A percentile compares a stretch with the other conserved stretches of the same genome.
These are phyloP conservation scores for Carpatolechia fugitivella DNA, from an alignment of 2,888 invertebrate species.

Conservation along the genomic window DNA sequence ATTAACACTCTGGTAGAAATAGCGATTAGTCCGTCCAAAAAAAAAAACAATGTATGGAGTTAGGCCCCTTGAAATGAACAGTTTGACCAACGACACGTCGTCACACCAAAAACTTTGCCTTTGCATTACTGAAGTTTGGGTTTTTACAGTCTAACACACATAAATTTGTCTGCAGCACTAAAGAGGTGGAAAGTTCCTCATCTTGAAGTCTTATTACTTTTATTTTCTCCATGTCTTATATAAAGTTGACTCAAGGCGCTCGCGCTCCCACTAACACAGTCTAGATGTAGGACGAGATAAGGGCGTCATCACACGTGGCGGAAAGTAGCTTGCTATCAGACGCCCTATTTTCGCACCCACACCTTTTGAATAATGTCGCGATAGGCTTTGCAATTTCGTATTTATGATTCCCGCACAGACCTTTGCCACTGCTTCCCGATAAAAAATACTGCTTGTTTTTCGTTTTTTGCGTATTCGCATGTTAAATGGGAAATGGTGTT, in stretches of 20 bases:
- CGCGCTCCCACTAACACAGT: background rate
- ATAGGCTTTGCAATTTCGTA: conserved; percentile 43
- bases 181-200: background rate
- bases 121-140: too few relatives aligned
- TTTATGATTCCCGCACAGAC: conserved; percentile 20
- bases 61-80: too few relatives aligned
- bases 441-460: conserved; percentile 1
- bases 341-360: conserved; percentile 66
- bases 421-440: conserved; percentile 9
- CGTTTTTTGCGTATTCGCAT: conserved; percentile 4
- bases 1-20: too few relatives aligned
- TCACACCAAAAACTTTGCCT: too few relatives aligned
- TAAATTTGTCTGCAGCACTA: too few relatives aligned
- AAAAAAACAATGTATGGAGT: too few relatives aligned
- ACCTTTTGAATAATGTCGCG: conserved; percentile 58
- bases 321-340: conserved; percentile 50
- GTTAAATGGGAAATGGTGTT: background rate
- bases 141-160: too few relatives aligned
- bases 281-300: conserved; percentile 70
- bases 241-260: background rate
- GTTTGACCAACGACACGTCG: too few relatives aligned
- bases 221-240: conserved; percentile 12
- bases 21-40: too few relatives aligned
- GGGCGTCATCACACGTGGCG: conserved; percentile 61
- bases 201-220: background rate